Base-by-base conservation (phyloP, 2,888 invertebrate genomes). In the Drosophila anomalata region DNA sequence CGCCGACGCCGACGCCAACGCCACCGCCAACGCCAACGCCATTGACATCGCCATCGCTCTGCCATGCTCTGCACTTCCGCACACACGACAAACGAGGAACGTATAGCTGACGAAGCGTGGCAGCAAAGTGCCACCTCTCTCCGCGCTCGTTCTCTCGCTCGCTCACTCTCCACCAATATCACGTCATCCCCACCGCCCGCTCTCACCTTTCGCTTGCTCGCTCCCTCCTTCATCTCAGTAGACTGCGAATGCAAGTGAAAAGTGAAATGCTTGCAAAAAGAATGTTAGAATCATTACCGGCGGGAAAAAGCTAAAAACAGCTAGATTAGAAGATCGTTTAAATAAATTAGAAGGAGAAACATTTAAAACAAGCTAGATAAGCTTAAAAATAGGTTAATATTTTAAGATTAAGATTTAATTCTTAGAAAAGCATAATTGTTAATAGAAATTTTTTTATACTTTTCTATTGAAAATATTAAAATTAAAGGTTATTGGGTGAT, bases 31-130 rank as follows among this genome's bases (percentile, higher is more conserved):
- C 76, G 76, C 67, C 57, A 59, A 68, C 66, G 68, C 72, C 59
- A 60, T 41, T 14, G n/a, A 17, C 41, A 41, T 41, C 41, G 14
- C 6, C 41, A 41, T 17, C 41, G 39, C 12, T 75, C 60, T 76
- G 78, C 78, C 66, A 65, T 53, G 75, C 84, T 69, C 75, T 85
- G 82, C 82, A 78, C 82, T 85, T 85, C 82, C 85, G 82, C 76
- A 81, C 81, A 71, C 77, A 72, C 69, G 65, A 72, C 66, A 24
- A 66, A 41, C 69, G 63, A 41, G 68, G 69, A 70, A 70, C 69
- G 36, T n/a, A 3, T n/a, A 70, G 69, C 69, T 70, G 69, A 70
- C 69, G 69, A 70, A 70, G 69, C 69, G 69, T 70, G 69, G 69
- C 68, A 46, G 54, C 54, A 50, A 46, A 47, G 44, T 39, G 47